Base-by-base conservation (phyloP, 2,797 vertebrate genomes). In the Chelmon rostratus region DNA sequence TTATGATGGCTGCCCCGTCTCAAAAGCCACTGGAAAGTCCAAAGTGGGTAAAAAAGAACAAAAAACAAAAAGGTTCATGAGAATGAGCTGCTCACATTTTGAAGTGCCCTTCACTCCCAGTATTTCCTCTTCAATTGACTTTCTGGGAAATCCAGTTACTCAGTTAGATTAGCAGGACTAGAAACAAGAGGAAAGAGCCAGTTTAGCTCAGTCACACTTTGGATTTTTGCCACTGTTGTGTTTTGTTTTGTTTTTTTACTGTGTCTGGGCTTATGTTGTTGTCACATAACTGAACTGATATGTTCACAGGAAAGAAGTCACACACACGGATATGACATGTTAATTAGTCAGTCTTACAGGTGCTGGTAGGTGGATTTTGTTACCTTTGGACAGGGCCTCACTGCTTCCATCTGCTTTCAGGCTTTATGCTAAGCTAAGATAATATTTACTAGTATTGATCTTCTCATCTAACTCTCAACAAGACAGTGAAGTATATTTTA, bases 1-100 rank as follows among this genome's bases (percentile, higher is more conserved):
- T 76, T 75, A 65, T 61, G 42, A 68, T 67, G 53, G 40, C 25
- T 46, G 72, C 40, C 15, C 25, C 21, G 4, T 70, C 54, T 40
- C 10, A 38, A 37, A 70, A 76, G 25, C 72, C 38, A 58, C 71
- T 71, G 84, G 66, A 78, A 85, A 80, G 44, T 84, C 62, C 53
- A 73, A 68, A 53, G 35, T 61, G 23, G 28, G 28, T 31, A 31
- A 31, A 31, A 31, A 21, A 18, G 66, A 64, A 67, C n/a, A 73
- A 62, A 23, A 52, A 40, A 25, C 72, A 63, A 67, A 63, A 38
- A 78, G n/a, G 4, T 23, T 56, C 33, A 65, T 47, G 25, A 16
- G 50, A 37, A 50, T 8, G 35, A 68, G 28, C 37, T 8, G 0
- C 57, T 23, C 8, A 18, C 10, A 25, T 25, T 28, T 49, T 28